Evolutionary conservation across 2,113 vertebrate species (phyloP).

Genomic region (Tetrax tetrax): DNA sequence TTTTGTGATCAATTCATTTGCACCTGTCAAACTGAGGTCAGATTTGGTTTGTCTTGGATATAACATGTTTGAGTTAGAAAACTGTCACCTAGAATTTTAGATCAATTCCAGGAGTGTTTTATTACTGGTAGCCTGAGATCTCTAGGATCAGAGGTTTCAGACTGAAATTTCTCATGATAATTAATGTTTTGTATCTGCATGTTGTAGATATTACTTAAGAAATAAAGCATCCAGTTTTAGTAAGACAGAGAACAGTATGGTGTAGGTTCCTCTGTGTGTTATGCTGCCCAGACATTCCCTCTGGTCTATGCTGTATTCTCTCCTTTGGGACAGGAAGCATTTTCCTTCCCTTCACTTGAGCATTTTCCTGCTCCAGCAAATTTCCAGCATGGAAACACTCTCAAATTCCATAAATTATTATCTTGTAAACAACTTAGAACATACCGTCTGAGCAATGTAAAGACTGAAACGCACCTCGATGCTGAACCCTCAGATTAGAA

Average conservation of each 20-base stretch:
- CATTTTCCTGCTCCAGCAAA: background rate
- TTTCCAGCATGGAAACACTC: background rate
- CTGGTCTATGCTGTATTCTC: background rate
- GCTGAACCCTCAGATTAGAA: background rate
- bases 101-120: background rate
- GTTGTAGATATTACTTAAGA: background rate
- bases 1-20: background rate
- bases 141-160: background rate
- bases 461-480: background rate
- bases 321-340: background rate
- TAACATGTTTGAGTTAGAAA: background rate
- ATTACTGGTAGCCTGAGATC: background rate
- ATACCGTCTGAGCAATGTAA: background rate
- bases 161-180: background rate
- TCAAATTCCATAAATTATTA: background rate
- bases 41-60: background rate
- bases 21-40: background rate
- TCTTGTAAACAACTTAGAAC: background rate
- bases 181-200: background rate
- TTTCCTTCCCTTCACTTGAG: background rate
- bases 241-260: background rate
- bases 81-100: background rate
- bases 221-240: background rate
- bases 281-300: background rate
- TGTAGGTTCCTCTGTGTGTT: background rate